Base-by-base conservation (phyloP, 2,113 vertebrate genomes). In the Lagopus leucura region DNA sequence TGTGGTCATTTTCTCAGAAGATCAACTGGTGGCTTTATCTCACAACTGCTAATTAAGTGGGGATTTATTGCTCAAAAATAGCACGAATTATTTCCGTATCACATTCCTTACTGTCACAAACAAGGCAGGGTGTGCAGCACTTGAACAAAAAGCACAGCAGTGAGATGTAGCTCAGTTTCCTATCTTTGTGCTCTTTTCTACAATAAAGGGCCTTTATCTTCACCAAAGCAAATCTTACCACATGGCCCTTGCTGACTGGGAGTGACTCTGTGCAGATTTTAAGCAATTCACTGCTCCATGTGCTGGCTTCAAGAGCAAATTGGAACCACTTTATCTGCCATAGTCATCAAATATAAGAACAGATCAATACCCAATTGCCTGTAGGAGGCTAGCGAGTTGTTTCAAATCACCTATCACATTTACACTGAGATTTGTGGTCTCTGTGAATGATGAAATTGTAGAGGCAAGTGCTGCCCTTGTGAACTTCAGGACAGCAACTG, bases 1-100 rank as follows among this genome's bases (percentile, higher is more conserved):
- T 11, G n/a, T 27, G 92, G 92, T 63, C 73, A 76, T 93, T 89
- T 92, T 66, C 67, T 77, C 77, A 72, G 15, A 86, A 84, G 52
- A 91, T 84, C 76, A 76, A 24, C 58, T 8, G 3, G 60, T 54
- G 48, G 28, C 15, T 87, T 92, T 86, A 87, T 66, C 86, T 82
- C 72, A 47, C 21, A 79, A 45, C 69, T 83, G 32, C 3, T 86
- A 94, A 95, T 76, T 89, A 94, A 66, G 20, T 58, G 67, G 45
- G 28, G 60, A 17, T 80, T 91, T 47, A 90, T 21, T 82, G 43
- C 45, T 84, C 8, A 1, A 74, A 94, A 95, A 92, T 57, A 88
- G 61, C 0, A 0, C 34, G 8, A 25, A 47, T 72, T 72, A 63
- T 85, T 93, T 80, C 87, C 22, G 3, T 73, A 45, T 40, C 36